phyloP scores from a whole-genome alignment of 2,888 invertebrate genomes.

The Oeneis ivallda region DNA sequence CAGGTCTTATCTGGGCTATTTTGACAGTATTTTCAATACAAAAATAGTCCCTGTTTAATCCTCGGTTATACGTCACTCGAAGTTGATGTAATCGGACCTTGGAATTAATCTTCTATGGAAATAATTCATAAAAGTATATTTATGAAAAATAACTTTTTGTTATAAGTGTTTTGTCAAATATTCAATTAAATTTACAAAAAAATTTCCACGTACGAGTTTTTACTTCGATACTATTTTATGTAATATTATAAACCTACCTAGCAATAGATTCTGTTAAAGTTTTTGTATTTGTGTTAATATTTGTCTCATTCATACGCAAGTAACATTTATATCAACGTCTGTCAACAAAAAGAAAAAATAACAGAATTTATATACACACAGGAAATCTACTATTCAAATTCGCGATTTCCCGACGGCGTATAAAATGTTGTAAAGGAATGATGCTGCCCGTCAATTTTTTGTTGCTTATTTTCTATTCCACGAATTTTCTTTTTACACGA shows the following conservation, averaged over 20 bases:
- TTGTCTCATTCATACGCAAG: slow-evolving; percentile 9
- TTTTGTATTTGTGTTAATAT: not conserved
- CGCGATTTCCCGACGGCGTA: slow-evolving; percentile 37
- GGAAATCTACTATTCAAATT: slow-evolving; percentile 41
- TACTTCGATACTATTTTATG: too few species aligned
- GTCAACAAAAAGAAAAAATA: slow-evolving; percentile 32
- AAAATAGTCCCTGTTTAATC: too few species aligned
- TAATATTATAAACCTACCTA: too few species aligned
- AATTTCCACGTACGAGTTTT: too few species aligned
- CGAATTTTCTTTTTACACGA: not conserved
- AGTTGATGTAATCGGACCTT: too few species aligned
- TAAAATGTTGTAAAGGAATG: slow-evolving; percentile 29
- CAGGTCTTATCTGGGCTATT: too few species aligned
- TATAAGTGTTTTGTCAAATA: not conserved
- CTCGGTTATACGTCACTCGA: too few species aligned
- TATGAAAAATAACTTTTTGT: too few species aligned
- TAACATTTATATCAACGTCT: slow-evolving; percentile 17
- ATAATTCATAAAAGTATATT: too few species aligned
- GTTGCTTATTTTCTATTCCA: slow-evolving; percentile 4
- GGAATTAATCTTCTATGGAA: too few species aligned
- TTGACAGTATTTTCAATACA: too few species aligned
- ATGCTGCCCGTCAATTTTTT: slow-evolving; percentile 10
- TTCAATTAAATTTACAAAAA: too few species aligned
- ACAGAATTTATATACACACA: slow-evolving; percentile 23
- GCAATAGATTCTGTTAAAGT: not conserved